Evolutionary conservation across 2,113 vertebrate genomes (phyloP), one percentile per base, ranked within the genome.

Genomic region (Pseudopipra pipra): DNA sequence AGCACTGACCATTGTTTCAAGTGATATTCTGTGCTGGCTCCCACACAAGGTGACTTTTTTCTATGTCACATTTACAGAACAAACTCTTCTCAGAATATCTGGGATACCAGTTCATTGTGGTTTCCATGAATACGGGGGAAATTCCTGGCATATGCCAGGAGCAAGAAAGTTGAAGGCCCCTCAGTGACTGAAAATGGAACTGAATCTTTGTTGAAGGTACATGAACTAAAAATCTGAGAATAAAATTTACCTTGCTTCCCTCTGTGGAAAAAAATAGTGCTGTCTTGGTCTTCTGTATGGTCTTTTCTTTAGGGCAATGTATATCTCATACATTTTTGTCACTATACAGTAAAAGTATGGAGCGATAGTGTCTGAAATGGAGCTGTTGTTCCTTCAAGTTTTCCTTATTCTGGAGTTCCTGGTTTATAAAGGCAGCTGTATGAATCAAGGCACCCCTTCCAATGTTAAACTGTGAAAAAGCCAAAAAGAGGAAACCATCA

Each of bases 1-100:
- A 80, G 52, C 46, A 9, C 79, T 85, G 83, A 59, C 46, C 89
- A 96, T 96, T 96, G 94, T 97, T 97, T 81, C 75, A 81, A 94
- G 67, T 17, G 63, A 54, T 35, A 47, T 2, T 8, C 54, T 89
- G 56, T 91, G 61, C 66, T 96, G 84, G 92, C 68, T 96, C n/a
- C 81, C 20, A 46, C 2, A 0, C 82, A 84, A 86, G 74, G 68
- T 88, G 51, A 25, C 49, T 93, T 96, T 82, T 88, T 91, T 59
- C 22, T 51, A 4, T 52, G 51, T 62, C 19, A 4, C 78, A 71
- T 83, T 92, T 83, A 88, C 81, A 86, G 90, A 75, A 75, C 88
- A 86, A 67, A n/a, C 22, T 82, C 85, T 94, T 92, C 68, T 91
- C 49, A 56, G 51, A 39, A 14, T 70, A 46, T 88, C 31, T 59